A percentile compares a stretch with the other conserved stretches of the same genome.
These are phyloP conservation scores for Lates calcarifer DNA, from an alignment of 2,113 vertebrate genomes.

Conservation along the genomic window DNA sequence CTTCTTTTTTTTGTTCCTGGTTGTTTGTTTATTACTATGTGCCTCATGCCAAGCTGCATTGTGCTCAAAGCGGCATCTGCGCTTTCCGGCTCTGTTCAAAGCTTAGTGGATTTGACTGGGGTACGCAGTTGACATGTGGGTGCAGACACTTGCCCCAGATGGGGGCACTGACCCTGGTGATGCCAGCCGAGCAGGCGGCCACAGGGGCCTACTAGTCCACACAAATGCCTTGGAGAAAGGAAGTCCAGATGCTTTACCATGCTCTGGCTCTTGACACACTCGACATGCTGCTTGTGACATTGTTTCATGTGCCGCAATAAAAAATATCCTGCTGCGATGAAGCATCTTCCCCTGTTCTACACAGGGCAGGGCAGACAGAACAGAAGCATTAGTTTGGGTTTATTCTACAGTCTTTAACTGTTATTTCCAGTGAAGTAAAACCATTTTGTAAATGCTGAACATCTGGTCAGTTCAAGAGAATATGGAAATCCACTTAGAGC, in stretches of 20 bases:
- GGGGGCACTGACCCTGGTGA: constrained; percentile 72
- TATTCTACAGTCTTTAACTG: constrained; percentile 68
- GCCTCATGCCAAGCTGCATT: constrained; percentile 64
- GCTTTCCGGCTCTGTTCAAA: constrained; percentile 65
- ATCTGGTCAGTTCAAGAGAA: constrained; percentile 85
- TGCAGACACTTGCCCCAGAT: constrained; percentile 75
- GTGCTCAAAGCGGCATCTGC: constrained; percentile 61
- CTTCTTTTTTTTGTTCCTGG: constrained; percentile 14
- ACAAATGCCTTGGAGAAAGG: constrained; percentile 62
- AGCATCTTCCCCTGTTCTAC: constrained; percentile 60
- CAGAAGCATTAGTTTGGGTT: constrained; percentile 69
- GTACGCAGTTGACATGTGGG: constrained; percentile 71
- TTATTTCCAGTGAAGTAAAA: constrained; percentile 73
- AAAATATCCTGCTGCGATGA: constrained; percentile 61
- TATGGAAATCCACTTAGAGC: constrained; percentile 84
- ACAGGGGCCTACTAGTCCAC: constrained; percentile 45
- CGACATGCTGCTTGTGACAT: constrained; percentile 64
- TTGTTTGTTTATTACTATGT: constrained; percentile 59
- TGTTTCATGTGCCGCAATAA: constrained; percentile 54
- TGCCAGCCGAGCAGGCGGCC: constrained; percentile 57
- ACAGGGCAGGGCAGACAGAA: no score
- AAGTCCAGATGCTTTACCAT: constrained; percentile 60
- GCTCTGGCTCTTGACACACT: constrained; percentile 40
- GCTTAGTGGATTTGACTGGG: constrained; percentile 79
- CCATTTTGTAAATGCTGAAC: constrained; percentile 80